Conservation (phyloP, 2,797 vertebrate species). For the Botia almorhae region DNA sequence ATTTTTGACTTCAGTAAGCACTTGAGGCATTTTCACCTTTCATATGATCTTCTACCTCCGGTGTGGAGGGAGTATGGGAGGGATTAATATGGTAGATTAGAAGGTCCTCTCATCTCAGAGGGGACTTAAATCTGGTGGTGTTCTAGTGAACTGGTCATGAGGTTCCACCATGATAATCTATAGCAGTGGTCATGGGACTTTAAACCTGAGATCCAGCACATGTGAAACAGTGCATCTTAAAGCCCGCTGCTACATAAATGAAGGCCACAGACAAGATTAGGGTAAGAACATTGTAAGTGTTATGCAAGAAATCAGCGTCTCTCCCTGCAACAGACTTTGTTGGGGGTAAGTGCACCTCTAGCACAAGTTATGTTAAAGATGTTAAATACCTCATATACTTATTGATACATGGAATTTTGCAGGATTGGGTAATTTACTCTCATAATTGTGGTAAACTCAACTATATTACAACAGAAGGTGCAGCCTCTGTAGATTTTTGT, state of each 20-base stretch:
- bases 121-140: conserved; percentile 28
- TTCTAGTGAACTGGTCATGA: conserved; percentile 40
- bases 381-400: background rate
- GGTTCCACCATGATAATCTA: conserved; percentile 89
- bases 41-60: background rate
- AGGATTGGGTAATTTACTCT: background rate
- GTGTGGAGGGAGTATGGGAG: conserved; percentile 58
- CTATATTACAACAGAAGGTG: background rate
- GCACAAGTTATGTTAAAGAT: conserved; percentile 1
- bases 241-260: conserved; percentile 62
- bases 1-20: background rate
- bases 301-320: conserved; percentile 69
- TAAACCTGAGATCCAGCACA: conserved; percentile 86
- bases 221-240: conserved; percentile 93
- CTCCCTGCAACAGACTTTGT: background rate
- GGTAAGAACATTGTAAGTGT: conserved; percentile 1
- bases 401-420: conserved; percentile 5
- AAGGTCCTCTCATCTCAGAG: conserved; percentile 65
- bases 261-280: conserved; percentile 14
- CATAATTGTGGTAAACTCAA: background rate
- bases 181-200: conserved; percentile 91
- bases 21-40: background rate
- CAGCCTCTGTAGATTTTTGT: background rate
- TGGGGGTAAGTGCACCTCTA: conserved; percentile 15
- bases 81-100: conserved; percentile 25